A percentile compares a stretch with the other conserved stretches of the same genome.
phyloP scores from a whole-genome alignment of 2,888 invertebrate genomes.

The Ephialtes manifestator region DNA sequence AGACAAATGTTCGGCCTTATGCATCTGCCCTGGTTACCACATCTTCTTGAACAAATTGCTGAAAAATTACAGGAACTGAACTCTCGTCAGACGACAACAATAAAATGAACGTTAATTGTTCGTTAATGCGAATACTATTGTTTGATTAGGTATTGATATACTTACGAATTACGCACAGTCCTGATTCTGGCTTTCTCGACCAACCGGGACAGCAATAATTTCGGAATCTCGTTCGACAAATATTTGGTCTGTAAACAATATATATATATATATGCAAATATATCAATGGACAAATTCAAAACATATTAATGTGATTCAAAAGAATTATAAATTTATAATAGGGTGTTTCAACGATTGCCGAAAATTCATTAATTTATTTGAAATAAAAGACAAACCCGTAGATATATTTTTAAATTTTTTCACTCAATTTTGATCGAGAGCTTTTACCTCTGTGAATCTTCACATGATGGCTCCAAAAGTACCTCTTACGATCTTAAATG shows the following conservation, averaged over 20 bases:
- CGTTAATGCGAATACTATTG: neutral
- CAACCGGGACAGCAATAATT: slow-evolving; percentile 95
- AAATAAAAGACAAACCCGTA: too few species aligned
- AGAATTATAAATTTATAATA: too few species aligned
- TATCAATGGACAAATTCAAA: neutral
- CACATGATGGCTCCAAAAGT: too few species aligned
- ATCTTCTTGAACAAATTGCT: slow-evolving; percentile 92
- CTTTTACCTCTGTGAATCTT: too few species aligned
- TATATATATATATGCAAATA: slow-evolving; percentile 11
- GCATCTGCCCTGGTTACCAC: slow-evolving; percentile 91
- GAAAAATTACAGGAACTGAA: slow-evolving; percentile 76
- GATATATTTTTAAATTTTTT: too few species aligned
- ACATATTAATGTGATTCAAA: neutral
- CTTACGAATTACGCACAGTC: slow-evolving; percentile 95
- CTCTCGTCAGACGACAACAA: slow-evolving; percentile 52
- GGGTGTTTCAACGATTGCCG: too few species aligned
- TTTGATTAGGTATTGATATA: slow-evolving; percentile 78
- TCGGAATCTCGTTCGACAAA: slow-evolving; percentile 91
- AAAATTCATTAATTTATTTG: too few species aligned
- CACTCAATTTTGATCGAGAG: too few species aligned
- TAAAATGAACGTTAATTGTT: slow-evolving; percentile 16
- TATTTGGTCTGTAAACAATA: slow-evolving; percentile 91
- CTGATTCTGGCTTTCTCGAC: slow-evolving; percentile 91
- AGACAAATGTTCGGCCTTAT: slow-evolving; percentile 94
- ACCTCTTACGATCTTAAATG: too few species aligned